Percentiles rank a stretch among this genome's conserved stretches.
Evolutionary conservation across 2,888 invertebrate genomes (phyloP).

Genomic region (Anoncus sp.): DNA sequence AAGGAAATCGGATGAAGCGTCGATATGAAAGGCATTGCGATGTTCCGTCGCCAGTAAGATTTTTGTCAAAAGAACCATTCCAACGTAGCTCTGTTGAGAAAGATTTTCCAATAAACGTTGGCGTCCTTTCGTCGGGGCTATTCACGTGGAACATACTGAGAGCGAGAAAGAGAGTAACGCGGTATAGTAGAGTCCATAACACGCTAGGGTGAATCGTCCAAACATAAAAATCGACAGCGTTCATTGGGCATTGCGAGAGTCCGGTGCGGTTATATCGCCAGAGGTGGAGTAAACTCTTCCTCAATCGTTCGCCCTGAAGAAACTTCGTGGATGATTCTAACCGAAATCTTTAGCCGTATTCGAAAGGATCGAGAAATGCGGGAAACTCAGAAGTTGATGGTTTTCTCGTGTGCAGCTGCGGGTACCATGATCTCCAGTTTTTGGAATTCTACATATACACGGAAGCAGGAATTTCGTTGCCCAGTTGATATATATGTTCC

Average conservation of each 20-base stretch:
- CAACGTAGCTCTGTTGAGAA: constrained; percentile 16
- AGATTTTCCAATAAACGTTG: neutral
- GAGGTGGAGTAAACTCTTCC: constrained; percentile 17
- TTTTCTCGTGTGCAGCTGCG: neutral
- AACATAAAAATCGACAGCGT: constrained; percentile 21
- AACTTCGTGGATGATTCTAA: constrained; percentile 5
- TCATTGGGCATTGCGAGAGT: neutral
- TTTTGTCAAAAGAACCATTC: constrained; percentile 11
- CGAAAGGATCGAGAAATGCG: constrained; percentile 22
- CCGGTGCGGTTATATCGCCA: constrained; percentile 29
- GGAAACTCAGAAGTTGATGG: constrained; percentile 14
- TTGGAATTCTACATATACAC: constrained; percentile 11
- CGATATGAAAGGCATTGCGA: constrained; percentile 7
- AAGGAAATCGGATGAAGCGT: neutral
- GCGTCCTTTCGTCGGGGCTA: constrained; percentile 3
- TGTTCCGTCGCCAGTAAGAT: constrained; percentile 4
- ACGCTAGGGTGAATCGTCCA: constrained; percentile 20
- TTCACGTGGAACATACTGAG: constrained; percentile 2
- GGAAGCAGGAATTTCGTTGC: constrained; percentile 1
- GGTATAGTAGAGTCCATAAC: neutral
- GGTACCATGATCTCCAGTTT: neutral
- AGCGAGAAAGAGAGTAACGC: neutral
- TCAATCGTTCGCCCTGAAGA: constrained; percentile 3
- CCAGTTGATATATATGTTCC: neutral
- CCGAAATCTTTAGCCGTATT: constrained; percentile 15